Evolutionary conservation across 2,113 vertebrate species (phyloP).

Genomic region (Eira barbara): DNA sequence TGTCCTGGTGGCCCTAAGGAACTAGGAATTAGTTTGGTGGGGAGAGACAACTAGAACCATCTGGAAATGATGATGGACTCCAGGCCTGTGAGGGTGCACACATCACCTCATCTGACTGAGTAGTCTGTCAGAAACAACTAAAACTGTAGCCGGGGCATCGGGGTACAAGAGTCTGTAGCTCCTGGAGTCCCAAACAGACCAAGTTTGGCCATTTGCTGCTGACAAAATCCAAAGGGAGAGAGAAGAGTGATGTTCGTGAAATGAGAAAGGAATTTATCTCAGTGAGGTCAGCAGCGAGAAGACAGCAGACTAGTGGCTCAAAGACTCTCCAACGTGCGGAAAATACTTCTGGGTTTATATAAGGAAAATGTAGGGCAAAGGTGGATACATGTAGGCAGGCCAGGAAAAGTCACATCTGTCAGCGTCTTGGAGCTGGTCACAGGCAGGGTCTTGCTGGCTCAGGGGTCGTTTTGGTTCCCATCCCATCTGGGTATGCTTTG

Average conservation of each 20-base stretch:
- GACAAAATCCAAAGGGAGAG: background rate
- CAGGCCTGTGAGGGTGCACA: background rate
- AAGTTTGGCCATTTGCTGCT: background rate
- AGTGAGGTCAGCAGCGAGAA: background rate
- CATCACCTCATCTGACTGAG: background rate
- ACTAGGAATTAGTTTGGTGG: background rate
- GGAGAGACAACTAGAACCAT: rapidly evolving
- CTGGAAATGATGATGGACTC: background rate
- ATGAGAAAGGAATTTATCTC: background rate
- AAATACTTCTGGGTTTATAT: background rate
- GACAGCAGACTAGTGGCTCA: background rate
- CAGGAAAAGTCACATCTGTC: background rate
- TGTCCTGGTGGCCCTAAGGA: background rate
- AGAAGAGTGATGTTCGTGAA: background rate
- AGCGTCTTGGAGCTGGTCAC: background rate
- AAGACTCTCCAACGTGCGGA: background rate
- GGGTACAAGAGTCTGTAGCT: background rate
- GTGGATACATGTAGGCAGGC: background rate
- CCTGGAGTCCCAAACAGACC: background rate
- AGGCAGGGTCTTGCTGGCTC: background rate
- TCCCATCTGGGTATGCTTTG: background rate
- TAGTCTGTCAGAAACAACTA: background rate
- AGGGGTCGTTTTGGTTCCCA: background rate
- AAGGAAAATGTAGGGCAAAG: background rate
- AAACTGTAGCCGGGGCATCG: background rate